Percentiles rank a stretch among this genome's conserved stretches.
Conservation (phyloP, 2,113 vertebrate species). For the Silurus asotus region DNA sequence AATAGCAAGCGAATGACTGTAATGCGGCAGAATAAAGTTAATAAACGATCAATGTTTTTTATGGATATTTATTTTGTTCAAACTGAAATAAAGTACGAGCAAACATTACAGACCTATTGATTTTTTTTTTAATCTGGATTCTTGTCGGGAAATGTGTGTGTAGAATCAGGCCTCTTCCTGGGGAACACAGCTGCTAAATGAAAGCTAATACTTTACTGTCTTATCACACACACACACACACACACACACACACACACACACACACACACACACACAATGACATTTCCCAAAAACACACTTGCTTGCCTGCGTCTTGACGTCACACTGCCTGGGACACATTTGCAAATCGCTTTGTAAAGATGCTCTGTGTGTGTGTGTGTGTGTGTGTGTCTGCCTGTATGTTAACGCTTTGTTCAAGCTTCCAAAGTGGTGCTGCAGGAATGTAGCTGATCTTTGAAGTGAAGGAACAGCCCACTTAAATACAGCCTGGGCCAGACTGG, state of each 20-base stretch:
- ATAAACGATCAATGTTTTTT: too few species aligned
- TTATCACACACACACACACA: too few species aligned
- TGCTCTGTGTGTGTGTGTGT: neutral
- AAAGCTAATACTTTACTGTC: slow-evolving; percentile 27
- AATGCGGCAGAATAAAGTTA: neutral
- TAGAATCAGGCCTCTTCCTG: slow-evolving; percentile 9
- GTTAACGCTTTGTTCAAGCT: neutral
- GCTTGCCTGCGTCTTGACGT: neutral
- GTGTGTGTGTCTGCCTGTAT: too few species aligned
- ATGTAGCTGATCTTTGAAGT: slow-evolving; percentile 30
- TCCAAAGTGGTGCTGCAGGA: slow-evolving; percentile 2
- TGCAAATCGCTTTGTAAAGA: slow-evolving; percentile 4
- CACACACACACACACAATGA: neutral
- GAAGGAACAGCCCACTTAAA: neutral
- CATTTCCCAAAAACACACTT: neutral
- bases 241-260: neutral
- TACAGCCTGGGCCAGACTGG: neutral
- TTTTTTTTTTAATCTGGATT: neutral
- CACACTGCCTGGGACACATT: neutral
- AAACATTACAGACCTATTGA: neutral
- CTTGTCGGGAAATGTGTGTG: neutral
- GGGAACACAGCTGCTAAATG: slow-evolving; percentile 30
- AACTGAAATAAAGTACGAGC: neutral
- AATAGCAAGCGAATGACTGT: neutral
- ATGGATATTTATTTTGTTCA: too few species aligned